Percentiles rank a stretch among this genome's conserved stretches.
Evolutionary conservation across 2,797 vertebrate genomes (phyloP).

Genomic region (Gymnothorax reevesii): DNA sequence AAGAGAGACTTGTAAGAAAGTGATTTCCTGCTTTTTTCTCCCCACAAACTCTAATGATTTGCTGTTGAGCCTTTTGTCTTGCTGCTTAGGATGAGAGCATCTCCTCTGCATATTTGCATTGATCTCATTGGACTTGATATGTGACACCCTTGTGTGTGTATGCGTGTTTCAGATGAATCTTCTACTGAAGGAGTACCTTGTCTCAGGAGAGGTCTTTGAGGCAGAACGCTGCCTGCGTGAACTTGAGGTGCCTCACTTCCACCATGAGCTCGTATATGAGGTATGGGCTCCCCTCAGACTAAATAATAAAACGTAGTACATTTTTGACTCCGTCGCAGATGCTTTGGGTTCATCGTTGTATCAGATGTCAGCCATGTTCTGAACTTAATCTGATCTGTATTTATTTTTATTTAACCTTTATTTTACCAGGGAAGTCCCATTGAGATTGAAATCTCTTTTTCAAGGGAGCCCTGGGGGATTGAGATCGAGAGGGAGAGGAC

Average conservation of each 20-base stretch:
- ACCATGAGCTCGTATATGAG: slow-evolving; percentile 88
- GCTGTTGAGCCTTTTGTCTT: not conserved
- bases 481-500: too few species aligned
- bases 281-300: slow-evolving; percentile 52
- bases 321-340: not conserved
- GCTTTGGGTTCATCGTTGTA: not conserved
- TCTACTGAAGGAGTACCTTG: slow-evolving; percentile 83
- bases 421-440: too few species aligned
- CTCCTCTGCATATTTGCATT: slow-evolving; percentile 21
- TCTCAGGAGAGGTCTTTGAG: slow-evolving; percentile 78
- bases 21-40: not conserved
- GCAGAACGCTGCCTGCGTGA: slow-evolving; percentile 81
- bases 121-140: slow-evolving; percentile 20
- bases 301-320: not conserved
- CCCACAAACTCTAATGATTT: not conserved
- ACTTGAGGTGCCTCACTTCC: slow-evolving; percentile 87
- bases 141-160: slow-evolving; percentile 25
- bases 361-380: not conserved
- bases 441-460: too few species aligned
- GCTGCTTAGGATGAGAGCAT: not conserved
- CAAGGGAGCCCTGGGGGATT: too few species aligned
- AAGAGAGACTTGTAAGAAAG: not conserved
- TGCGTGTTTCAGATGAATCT: slow-evolving; percentile 79
- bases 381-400: not conserved
- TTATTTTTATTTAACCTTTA: too few species aligned